Base-by-base conservation (phyloP, 2,888 invertebrate genomes). In the Nemotelus pantherinus region DNA sequence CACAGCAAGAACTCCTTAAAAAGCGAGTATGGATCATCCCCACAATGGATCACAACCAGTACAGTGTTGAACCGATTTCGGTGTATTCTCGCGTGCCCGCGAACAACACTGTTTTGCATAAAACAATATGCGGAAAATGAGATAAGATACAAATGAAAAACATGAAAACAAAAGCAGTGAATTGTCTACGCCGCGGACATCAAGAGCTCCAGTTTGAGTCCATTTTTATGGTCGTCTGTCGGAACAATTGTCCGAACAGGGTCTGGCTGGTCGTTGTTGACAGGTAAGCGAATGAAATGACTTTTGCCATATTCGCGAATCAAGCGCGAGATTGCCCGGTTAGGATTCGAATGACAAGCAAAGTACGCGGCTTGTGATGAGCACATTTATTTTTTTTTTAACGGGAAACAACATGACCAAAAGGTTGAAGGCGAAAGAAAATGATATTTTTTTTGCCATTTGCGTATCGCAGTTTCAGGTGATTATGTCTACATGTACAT, bases 381-480 rank as follows among this genome's bases (percentile, higher is more conserved):
- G 25, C 25, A 25, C 25, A 25, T 25, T 25, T 25, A 25, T 25
- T 25, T 25, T 25, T n/a, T 25, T 25, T 25, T 25, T 25, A 25
- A 25, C 25, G 25, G 25, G 0, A 25, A 25, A 25, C 25, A 25
- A 25, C 25, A 72, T 57, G 57, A 74, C 74, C 79, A 63, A 77
- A 79, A 68, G 58, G 39, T 39, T 25, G 60, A 39, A 5, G 60
- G 3, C 68, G 6, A 64, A 77, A 77, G 76, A 77, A 77, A 79
- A 77, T 76, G 76, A 79, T 77, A 70, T 71, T 67, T 76, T 78
- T 25, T 25, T 25, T 79, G 67, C 77, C 76, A 79, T 79, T 79
- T 79, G 77, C 77, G 79, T 79, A 77, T 74, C n/a, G 47, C 25
- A 25, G 25, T 25, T 25, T 25, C 25, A 25, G 25, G 1, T 25